Base-by-base conservation (phyloP, 1,140 invertebrate genomes). In the Pseudomyrmex cubaensis region DNA sequence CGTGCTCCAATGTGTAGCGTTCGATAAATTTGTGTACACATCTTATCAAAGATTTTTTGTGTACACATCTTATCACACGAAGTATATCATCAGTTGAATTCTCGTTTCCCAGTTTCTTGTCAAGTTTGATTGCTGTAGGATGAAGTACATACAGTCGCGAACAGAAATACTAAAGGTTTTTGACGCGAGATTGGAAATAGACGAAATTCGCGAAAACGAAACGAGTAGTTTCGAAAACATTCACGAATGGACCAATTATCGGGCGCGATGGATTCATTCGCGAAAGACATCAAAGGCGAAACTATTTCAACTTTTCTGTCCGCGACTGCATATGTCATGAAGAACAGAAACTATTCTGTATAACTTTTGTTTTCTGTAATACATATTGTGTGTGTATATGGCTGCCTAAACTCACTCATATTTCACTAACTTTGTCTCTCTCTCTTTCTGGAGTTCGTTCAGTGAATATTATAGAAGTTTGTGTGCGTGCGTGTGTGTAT, bases 391-490 rank as follows among this genome's bases (percentile, higher is more conserved):
- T 35, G 35, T 35, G 3, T 35, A 35, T 35, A 48, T 57, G 13
- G 10, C 13, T 2, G 20, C 20, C 20, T 56, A 17, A 52, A 12
- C 25, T 20, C 22, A 8, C 4, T 78, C 44, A 78, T 70, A 78
- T 78, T 78, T 78, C 44, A 54, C 62, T 54, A 77, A 77, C 74
- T 77, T 25, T 35, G 9, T 56, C 48, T n/a, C 3, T 52, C 64
- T 13, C 64, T 50, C 64, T 67, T 46, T 50, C 17, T 4, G 35
- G 7, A 5, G 9, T 46, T 35, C 61, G 54, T 70, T 78, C 70
- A 70, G 64, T 78, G 76, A 78, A 78, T 70, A 78, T 78, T 59
- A 78, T 69, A 48, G 76, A 78, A 78, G 64, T 78, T 78, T 59
- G 76, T 25, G 52, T 48, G 5, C 9, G 35, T 64, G 22, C n/a